Base-by-base conservation (phyloP, 1,140 invertebrate species). In the Eurosta solidaginis region DNA sequence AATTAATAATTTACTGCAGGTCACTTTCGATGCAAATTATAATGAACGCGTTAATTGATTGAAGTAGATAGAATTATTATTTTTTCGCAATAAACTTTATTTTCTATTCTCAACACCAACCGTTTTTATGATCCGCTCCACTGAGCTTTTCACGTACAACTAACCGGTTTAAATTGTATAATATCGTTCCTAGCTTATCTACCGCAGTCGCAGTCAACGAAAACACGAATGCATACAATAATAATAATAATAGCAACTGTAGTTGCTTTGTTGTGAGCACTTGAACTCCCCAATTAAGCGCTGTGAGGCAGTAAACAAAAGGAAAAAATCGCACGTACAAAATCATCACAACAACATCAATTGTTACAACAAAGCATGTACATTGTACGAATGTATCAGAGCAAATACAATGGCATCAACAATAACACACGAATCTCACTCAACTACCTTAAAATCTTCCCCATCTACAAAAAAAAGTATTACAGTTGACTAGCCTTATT, bases 11-110 rank as follows among this genome's bases (percentile, higher is more conserved):
- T 36, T 63, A 17, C 17, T n/a, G 27, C 33, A 17, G 33, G 29
- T 68, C 59, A 68, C 59, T 68, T 29, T 68, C 17, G 29, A 68
- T 68, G n/a, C n/a, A n/a, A n/a, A n/a, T 68, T 17, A 17, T 40
- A 20, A 12, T 29, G 59, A 3, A 6, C 29, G 27, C 59, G 29
- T 40, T 9, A 20, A 68, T 68, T 20, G 17, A 1, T 29, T 2
- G n/a, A n/a, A n/a, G n/a, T n/a, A n/a, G n/a, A n/a, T n/a, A n/a
- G n/a, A n/a, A n/a, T n/a, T n/a, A n/a, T n/a, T n/a, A n/a, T n/a
- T n/a, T n/a, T n/a, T n/a, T n/a, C n/a, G n/a, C n/a, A n/a, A n/a
- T n/a, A 12, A 54, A 54, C 52, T 10, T 25, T 25, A 25, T 14
- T 52, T 52, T 52, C n/a, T 49, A 49, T 49, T 49, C 17, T 17